A percentile compares a stretch with the other conserved stretches of the same genome.
These are phyloP conservation scores for Rotaria sp. DNA, from an alignment of 2,888 invertebrate genomes.

Conservation along the genomic window DNA sequence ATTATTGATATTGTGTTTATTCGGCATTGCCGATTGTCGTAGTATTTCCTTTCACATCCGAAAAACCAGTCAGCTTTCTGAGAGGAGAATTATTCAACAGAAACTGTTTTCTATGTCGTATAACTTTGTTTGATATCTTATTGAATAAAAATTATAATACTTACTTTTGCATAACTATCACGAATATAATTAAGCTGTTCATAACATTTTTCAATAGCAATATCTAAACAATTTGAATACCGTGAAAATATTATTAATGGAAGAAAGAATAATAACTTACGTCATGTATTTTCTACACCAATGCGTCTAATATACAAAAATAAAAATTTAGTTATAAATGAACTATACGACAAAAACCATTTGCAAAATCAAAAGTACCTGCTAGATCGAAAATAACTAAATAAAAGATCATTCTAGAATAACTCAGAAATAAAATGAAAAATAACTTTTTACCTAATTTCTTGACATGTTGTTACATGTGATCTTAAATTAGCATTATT, in stretches of 20 bases:
- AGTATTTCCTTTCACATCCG: too few relatives aligned
- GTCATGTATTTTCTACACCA: background rate
- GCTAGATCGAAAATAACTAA: constrained; percentile 21
- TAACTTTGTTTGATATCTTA: too few relatives aligned
- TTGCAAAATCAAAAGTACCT: too few relatives aligned
- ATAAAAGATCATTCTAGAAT: background rate
- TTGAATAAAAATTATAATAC: background rate
- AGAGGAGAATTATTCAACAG: too few relatives aligned
- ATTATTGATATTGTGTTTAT: too few relatives aligned
- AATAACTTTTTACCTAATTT: background rate
- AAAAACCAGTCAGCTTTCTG: too few relatives aligned
- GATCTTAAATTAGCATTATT: background rate
- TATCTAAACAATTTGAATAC: background rate
- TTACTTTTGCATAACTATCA: constrained; percentile 19
- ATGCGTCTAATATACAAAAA: background rate
- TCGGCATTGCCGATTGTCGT: too few relatives aligned
- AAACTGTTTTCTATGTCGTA: too few relatives aligned
- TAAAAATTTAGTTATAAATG: background rate
- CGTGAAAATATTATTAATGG: background rate
- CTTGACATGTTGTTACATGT: background rate
- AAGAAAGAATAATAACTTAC: background rate
- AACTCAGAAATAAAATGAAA: background rate
- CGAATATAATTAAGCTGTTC: constrained; percentile 18
- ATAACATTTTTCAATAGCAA: constrained; percentile 19
- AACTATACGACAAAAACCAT: too few relatives aligned